Base-by-base conservation (phyloP, 2,113 vertebrate genomes). In the Aepyceros melampus region DNA sequence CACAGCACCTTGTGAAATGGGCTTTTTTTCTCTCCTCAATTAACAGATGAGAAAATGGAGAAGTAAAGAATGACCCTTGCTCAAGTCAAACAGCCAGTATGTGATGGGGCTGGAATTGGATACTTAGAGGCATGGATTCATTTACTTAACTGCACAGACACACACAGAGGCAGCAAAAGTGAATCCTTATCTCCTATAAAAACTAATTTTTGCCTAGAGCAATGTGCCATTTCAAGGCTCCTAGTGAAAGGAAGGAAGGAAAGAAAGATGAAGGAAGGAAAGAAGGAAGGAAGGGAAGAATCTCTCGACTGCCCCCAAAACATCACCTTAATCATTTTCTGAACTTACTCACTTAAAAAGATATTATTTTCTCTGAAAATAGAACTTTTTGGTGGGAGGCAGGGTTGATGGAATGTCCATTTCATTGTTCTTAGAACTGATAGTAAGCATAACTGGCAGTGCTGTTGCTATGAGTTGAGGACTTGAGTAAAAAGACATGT, bases 281-380 rank as follows among this genome's bases (percentile, higher is more conserved):
- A 1, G 51, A 17, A 53, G 47, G 29, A 19, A 53, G 12, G 58
- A 60, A 60, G 53, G 31, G 31, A 33, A 84, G 45, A 19, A 43
- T 78, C 6, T 91, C 14, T 83, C 19, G 43, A 25, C 3, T 51
- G 23, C 25, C 5, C n/a, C 31, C 31, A 82, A 33, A 94, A 89
- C 29, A 56, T 91, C 27, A 33, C 31, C 60, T 62, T 49, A 81
- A 33, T 81, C 45, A 49, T 19, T 33, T 49, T 49, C 29, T 49
- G 45, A 36, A 47, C 60, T 91, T 95, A 92, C 51, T 95, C 84
- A 81, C 85, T 91, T 88, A 43, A 92, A 89, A 45, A 45, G 58
- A 14, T 82, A 78, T 84, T 74, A 79, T 74, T 91, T 97, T 91
- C 29, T 95, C 10, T 91, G 33, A 49, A 96, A 94, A 78, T 45